These are phyloP conservation scores for Danaus melanippus DNA, from an alignment of 1,140 invertebrate genomes.

Conservation along the genomic window DNA sequence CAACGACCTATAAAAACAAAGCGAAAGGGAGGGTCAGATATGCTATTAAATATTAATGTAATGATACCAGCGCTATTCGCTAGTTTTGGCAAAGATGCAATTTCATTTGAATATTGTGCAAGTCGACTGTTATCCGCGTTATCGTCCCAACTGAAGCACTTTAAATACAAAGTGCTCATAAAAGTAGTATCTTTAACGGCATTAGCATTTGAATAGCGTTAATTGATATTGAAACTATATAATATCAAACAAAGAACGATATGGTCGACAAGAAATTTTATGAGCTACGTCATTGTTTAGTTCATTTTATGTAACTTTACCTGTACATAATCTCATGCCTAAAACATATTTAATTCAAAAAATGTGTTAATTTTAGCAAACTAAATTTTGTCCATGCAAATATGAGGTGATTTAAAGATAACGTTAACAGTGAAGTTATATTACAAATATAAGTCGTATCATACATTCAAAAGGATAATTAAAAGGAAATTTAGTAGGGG, in stretches of 20 bases:
- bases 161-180: constrained; percentile 68
- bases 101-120: constrained; percentile 72
- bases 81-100: constrained; percentile 72
- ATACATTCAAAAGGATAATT: constrained; percentile 53
- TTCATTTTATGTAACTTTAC: no score
- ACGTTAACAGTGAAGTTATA: constrained; percentile 6
- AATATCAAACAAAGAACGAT: constrained; percentile 15
- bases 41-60: constrained; percentile 69
- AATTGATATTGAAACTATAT: constrained; percentile 32
- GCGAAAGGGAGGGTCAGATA: constrained; percentile 55
- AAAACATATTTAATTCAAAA: no score
- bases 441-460: constrained; percentile 11
- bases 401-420: no score
- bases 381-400: no score
- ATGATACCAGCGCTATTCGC: constrained; percentile 63
- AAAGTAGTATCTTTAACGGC: constrained; percentile 46
- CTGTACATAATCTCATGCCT: no score
- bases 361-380: no score
- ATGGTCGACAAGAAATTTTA: background rate
- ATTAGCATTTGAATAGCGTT: constrained; percentile 37
- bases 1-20: constrained; percentile 64
- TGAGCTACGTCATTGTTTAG: no score
- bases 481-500: constrained; percentile 49
- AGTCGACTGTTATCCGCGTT: constrained; percentile 59
- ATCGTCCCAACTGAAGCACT: constrained; percentile 53